A percentile compares a stretch with the other conserved stretches of the same genome.
phyloP scores from a whole-genome alignment of 2,888 invertebrate species.

The Caenorhabditis macrosperma region DNA sequence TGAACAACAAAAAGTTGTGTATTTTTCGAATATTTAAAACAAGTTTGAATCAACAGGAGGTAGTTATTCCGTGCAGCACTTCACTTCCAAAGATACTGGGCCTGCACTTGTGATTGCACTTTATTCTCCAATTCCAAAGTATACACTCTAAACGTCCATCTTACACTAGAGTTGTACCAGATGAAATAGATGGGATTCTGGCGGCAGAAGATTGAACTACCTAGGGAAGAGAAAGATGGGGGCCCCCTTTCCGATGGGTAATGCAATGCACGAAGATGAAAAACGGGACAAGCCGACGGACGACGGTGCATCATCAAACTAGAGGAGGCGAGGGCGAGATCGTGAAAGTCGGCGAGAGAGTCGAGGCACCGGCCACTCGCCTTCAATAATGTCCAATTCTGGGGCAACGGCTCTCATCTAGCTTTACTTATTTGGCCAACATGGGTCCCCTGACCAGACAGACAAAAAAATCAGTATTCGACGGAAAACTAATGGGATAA shows the following conservation, averaged over 20 bases:
- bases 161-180: constrained; percentile 21
- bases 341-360: neutral
- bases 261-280: constrained; percentile 57
- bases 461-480: neutral
- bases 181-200: constrained; percentile 14
- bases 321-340: constrained; percentile 14
- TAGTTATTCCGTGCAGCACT: no score
- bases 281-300: constrained; percentile 40
- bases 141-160: neutral
- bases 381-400: constrained; percentile 60
- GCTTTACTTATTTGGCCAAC: constrained; percentile 55
- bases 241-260: constrained; percentile 7
- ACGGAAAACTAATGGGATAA: neutral
- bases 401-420: constrained; percentile 42
- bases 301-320: constrained; percentile 56
- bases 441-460: no score
- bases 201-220: constrained; percentile 51
- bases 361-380: constrained; percentile 45
- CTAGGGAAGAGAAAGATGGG: constrained; percentile 32
- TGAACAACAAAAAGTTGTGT: no score
- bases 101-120: neutral
- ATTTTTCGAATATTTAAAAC: no score
- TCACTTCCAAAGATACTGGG: neutral
- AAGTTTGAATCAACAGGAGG: no score
- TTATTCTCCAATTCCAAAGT: neutral